Evolutionary conservation across 2,797 vertebrate genomes (phyloP), one percentile per base, ranked within the genome.

Genomic region (Clarias fuscus): DNA sequence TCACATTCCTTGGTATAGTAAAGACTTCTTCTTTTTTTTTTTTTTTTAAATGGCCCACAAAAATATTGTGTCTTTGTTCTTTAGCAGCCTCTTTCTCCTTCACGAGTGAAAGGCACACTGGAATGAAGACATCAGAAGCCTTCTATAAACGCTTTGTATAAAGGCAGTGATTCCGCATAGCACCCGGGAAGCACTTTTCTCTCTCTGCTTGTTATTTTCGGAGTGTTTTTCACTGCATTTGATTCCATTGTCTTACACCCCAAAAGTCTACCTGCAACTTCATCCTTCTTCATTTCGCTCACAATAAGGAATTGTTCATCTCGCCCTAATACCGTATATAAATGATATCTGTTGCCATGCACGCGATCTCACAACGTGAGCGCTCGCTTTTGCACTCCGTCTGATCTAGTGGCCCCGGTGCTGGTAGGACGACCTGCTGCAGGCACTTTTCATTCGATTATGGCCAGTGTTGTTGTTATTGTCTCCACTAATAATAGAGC

Each of bases 371-470:
- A 27, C 65, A 59, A 18, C 53, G 75, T 73, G 70, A 84, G 71
- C 7, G 77, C 40, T 15, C 37, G 64, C 84, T 86, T 83, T 88
- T 27, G 27, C 87, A 82, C 40, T 68, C 61, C 18, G 10, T 84
- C 83, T 88, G 85, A 87, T 85, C 87, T 84, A 84, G 79, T 68
- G 59, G 88, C 70, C 79, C 80, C 37, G 68, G 18, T 30, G 70
- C 40, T 43, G 5, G 85, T 86, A 73, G 89, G 90, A 89, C 43
- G 27, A 30, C 72, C 89, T 67, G 64, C 91, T 84, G 72, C 61
- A 85, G 90, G 92, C 59, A 33, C 84, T 91, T 92, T 92, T 94
- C 91, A 93, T 94, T 95, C 93, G 92, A 93, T 95, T 93, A 94
- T 58, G 88, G 84, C 7, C 24, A 89, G 88, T 88, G 91, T 91